Evolutionary conservation across 2,888 invertebrate species (phyloP).

Genomic region (Euplagia quadripunctaria): DNA sequence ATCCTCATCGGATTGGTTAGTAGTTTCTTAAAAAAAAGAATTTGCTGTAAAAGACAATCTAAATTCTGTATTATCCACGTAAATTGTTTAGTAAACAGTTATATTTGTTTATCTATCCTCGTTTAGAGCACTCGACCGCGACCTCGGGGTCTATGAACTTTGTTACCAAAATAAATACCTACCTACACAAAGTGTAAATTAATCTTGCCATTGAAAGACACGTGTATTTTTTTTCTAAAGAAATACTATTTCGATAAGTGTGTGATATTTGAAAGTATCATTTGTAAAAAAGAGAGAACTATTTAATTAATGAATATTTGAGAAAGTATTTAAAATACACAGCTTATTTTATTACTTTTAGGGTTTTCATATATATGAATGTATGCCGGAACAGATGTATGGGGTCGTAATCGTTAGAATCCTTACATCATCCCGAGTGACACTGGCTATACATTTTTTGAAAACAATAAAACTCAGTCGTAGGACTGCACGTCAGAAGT

Average conservation of each 20-base stretch:
- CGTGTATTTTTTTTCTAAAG: constrained; percentile 17
- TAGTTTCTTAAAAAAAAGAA: not conserved
- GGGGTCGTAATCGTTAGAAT: too few species aligned
- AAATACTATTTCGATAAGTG: constrained; percentile 4
- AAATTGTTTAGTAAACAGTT: constrained; percentile 18
- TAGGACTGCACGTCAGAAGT: too few species aligned
- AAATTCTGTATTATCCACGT: not conserved
- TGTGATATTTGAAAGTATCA: constrained; percentile 8
- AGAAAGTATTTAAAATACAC: too few species aligned
- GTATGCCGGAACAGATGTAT: too few species aligned
- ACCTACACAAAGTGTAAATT: constrained; percentile 42
- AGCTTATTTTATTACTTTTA: too few species aligned
- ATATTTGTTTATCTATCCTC: constrained; percentile 8
- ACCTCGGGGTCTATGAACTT: constrained; percentile 41
- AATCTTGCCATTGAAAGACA: constrained; percentile 29
- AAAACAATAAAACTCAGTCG: too few species aligned
- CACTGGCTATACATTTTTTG: too few species aligned
- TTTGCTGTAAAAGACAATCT: not conserved
- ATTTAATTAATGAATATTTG: too few species aligned
- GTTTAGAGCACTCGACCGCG: constrained; percentile 26
- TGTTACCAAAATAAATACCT: constrained; percentile 41
- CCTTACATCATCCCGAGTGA: too few species aligned
- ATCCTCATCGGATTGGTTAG: not conserved
- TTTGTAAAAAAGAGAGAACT: not conserved
- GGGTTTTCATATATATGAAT: too few species aligned